These are phyloP conservation scores for Caenorhabditis sp. DNA, from an alignment of 2,888 invertebrate genomes.

Conservation along the genomic window DNA sequence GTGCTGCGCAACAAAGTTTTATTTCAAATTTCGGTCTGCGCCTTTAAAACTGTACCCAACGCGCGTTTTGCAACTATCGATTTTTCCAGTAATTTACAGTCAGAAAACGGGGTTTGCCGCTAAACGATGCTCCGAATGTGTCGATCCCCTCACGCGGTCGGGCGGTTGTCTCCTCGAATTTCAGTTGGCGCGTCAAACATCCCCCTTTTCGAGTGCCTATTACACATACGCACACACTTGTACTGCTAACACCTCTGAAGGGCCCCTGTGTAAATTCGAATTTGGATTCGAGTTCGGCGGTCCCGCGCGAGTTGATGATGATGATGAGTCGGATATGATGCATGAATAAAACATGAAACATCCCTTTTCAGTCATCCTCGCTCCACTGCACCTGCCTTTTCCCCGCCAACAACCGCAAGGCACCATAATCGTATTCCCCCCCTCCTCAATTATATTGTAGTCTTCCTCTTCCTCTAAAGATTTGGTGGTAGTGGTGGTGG, in stretches of 20 bases:
- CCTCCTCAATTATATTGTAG: conserved; percentile 24
- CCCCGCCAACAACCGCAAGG: neutral
- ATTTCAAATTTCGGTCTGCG: no score
- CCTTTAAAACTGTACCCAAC: no score
- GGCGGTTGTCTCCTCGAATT: neutral
- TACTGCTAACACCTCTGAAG: conserved; percentile 6
- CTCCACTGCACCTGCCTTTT: conserved; percentile 40
- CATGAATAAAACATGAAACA: conserved; percentile 50
- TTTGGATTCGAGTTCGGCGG: neutral
- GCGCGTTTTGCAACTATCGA: no score
- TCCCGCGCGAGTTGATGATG: neutral
- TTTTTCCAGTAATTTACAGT: no score
- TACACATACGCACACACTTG: conserved; percentile 17
- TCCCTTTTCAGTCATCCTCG: conserved; percentile 23
- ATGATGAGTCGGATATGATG: neutral
- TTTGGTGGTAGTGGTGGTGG: neutral
- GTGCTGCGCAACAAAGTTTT: no score
- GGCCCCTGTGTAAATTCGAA: conserved; percentile 3
- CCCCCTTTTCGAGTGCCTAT: conserved; percentile 19
- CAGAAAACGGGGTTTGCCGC: no score
- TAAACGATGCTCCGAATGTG: neutral
- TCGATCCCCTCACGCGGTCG: no score
- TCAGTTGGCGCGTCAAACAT: conserved; percentile 12
- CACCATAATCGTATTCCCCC: neutral
- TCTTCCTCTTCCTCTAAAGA: conserved; percentile 2